phyloP scores from a whole-genome alignment of 2,888 invertebrate species.

The Chromoteleia sp. region DNA sequence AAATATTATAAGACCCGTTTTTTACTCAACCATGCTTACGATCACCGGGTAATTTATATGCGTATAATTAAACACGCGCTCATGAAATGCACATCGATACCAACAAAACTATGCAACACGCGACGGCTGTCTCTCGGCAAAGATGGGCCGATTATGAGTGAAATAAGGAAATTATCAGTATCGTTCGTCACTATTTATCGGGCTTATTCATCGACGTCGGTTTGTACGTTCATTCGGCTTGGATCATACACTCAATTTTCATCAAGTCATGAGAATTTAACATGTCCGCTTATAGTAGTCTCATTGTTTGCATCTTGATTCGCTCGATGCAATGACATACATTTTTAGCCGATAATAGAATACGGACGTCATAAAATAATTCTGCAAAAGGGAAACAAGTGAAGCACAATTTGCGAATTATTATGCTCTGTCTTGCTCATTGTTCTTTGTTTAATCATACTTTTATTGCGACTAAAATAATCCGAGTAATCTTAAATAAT shows the following conservation, averaged over 20 bases:
- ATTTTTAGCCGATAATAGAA: slow-evolving; percentile 27
- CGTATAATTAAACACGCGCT: slow-evolving; percentile 73
- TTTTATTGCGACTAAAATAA: too few species aligned
- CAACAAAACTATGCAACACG: slow-evolving; percentile 61
- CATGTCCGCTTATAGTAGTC: slow-evolving; percentile 17
- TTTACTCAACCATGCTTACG: slow-evolving; percentile 48
- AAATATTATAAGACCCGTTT: slow-evolving; percentile 67
- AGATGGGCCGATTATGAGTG: slow-evolving; percentile 64
- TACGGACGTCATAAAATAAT: slow-evolving; percentile 16
- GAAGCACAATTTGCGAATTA: background rate
- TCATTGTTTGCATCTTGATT: slow-evolving; percentile 60
- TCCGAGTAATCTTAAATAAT: too few species aligned
- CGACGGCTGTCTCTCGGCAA: slow-evolving; percentile 61
- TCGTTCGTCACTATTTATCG: slow-evolving; percentile 50
- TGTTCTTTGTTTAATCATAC: too few species aligned
- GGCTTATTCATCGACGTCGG: slow-evolving; percentile 36
- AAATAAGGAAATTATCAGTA: slow-evolving; percentile 58
- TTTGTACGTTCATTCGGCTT: slow-evolving; percentile 33
- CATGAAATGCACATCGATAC: slow-evolving; percentile 68
- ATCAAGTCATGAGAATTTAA: slow-evolving; percentile 34
- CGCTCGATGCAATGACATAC: slow-evolving; percentile 21
- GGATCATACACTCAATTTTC: slow-evolving; percentile 42
- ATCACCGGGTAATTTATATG: slow-evolving; percentile 70
- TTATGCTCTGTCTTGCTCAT: too few species aligned
- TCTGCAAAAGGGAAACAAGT: background rate